These are phyloP conservation scores for Zygaena filipendulae DNA, from an alignment of 2,888 invertebrate genomes.

Conservation along the genomic window DNA sequence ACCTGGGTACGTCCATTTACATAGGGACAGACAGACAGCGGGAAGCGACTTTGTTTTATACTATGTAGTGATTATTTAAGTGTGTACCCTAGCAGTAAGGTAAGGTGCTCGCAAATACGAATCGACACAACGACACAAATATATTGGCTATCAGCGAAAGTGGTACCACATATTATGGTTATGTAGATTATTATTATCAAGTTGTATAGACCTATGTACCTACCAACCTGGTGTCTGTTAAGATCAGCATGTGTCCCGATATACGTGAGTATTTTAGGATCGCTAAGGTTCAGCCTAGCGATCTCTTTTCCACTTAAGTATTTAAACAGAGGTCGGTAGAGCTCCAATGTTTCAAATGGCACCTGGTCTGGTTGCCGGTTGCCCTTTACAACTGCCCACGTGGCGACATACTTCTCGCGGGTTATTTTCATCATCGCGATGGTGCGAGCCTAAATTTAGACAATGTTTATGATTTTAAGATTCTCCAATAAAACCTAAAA, in stretches of 20 bases:
- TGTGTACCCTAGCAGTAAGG: too few relatives aligned
- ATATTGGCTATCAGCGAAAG: too few relatives aligned
- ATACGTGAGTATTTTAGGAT: slow-evolving; percentile 36
- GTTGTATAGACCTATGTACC: too few relatives aligned
- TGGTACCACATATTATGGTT: too few relatives aligned
- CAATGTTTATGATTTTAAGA: too few relatives aligned
- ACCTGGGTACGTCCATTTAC: too few relatives aligned
- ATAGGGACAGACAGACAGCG: too few relatives aligned
- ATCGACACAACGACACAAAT: too few relatives aligned
- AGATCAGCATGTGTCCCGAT: slow-evolving; percentile 50
- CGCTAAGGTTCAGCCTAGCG: slow-evolving; percentile 37
- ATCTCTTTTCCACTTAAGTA: slow-evolving; percentile 47
- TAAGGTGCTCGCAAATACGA: too few relatives aligned
- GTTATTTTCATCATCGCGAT: slow-evolving; percentile 54
- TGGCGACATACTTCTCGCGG: slow-evolving; percentile 39
- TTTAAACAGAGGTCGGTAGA: slow-evolving; percentile 48
- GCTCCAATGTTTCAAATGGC: slow-evolving; percentile 31
- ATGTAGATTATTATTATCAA: too few relatives aligned
- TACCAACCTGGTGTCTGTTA: slow-evolving; percentile 52
- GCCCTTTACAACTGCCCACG: slow-evolving; percentile 41
- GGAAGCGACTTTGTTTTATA: too few relatives aligned
- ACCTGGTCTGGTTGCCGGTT: slow-evolving; percentile 19
- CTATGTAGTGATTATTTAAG: too few relatives aligned
- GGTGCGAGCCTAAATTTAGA: slow-evolving; percentile 50
- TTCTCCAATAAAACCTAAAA: not conserved